phyloP scores from a whole-genome alignment of 1,140 invertebrate species.

The Leguminivora glycinivorella region DNA sequence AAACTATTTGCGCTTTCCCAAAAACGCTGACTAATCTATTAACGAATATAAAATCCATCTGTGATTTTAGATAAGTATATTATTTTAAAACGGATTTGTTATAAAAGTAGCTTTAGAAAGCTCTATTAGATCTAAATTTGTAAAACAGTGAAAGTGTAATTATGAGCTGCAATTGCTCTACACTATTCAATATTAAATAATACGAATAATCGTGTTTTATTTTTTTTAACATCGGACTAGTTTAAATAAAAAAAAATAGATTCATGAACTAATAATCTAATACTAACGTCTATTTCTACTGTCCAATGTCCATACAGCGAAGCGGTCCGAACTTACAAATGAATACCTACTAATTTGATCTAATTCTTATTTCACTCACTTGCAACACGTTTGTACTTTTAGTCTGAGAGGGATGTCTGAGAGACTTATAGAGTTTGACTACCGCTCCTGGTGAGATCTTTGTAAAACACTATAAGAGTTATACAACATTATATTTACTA shows the following conservation, averaged over 20 bases:
- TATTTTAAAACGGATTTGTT: constrained; percentile 27
- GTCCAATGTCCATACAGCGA: no score
- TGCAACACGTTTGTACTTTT: no score
- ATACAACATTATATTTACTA: no score
- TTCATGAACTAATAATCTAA: not conserved
- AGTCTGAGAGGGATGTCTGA: no score
- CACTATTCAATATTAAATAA: not conserved
- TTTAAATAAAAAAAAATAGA: not conserved
- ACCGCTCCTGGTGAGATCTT: no score
- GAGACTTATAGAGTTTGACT: no score
- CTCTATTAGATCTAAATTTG: constrained; percentile 25
- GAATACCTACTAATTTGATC: no score
- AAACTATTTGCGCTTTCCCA: constrained; percentile 38
- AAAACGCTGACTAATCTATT: constrained; percentile 40
- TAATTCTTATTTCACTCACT: no score
- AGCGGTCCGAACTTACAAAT: no score
- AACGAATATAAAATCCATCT: constrained; percentile 35
- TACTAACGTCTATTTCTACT: not conserved
- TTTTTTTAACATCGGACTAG: not conserved
- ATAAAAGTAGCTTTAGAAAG: constrained; percentile 22
- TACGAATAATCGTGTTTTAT: not conserved
- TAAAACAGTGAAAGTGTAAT: constrained; percentile 35
- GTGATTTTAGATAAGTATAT: constrained; percentile 33
- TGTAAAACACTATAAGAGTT: no score
- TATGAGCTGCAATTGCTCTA: not conserved